Conservation (phyloP, 2,113 vertebrate species). For the Gymnobelideus leadbeateri region DNA sequence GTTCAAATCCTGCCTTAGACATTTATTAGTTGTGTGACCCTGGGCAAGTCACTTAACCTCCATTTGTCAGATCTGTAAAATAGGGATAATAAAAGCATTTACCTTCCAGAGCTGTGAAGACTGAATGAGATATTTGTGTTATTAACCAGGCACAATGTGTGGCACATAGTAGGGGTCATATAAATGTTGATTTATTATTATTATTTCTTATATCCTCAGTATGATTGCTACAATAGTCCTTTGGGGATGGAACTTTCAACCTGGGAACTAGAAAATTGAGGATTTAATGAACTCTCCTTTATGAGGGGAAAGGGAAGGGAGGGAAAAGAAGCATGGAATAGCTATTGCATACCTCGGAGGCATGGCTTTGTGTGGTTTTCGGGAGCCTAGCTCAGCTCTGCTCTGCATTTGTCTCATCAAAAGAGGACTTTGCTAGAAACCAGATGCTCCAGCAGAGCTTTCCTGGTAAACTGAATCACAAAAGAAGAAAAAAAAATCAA, state of each 20-base stretch:
- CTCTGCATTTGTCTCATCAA: neutral
- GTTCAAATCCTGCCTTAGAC: neutral
- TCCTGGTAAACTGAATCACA: neutral
- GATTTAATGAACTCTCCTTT: neutral
- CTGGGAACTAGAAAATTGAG: neutral
- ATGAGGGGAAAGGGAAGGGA: neutral
- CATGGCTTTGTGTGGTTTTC: neutral
- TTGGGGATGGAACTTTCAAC: neutral
- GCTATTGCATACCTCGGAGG: neutral
- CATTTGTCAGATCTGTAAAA: neutral
- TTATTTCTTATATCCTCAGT: neutral
- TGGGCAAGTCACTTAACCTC: neutral
- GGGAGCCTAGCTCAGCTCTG: neutral
- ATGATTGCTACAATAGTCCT: neutral
- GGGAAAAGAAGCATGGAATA: neutral
- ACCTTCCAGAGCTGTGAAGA: neutral
- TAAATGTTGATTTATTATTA: neutral
- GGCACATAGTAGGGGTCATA: neutral
- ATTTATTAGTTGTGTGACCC: neutral
- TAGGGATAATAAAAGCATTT: neutral
- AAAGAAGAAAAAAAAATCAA: slow-evolving; percentile 32
- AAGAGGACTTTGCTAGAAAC: neutral
- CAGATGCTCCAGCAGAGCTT: slow-evolving; percentile 13
- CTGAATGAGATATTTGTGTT: neutral
- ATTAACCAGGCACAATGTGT: neutral